phyloP scores from a whole-genome alignment of 1,140 invertebrate genomes.

The Drosophila melanogaster region DNA sequence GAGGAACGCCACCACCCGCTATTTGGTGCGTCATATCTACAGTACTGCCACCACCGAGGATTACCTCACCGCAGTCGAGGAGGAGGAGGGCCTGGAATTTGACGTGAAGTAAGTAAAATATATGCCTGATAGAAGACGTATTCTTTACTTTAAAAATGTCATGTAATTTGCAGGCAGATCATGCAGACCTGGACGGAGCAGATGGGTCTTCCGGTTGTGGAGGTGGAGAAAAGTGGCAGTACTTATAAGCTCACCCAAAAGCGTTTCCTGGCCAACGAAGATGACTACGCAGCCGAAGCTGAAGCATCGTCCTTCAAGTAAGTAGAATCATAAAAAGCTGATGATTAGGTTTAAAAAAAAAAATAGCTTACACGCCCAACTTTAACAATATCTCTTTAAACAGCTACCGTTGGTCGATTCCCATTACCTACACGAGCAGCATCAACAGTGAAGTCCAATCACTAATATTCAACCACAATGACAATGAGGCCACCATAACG shows the following conservation, averaged over 20 bases:
- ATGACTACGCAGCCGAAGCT: conserved; percentile 85
- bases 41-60: conserved; percentile 92
- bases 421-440: conserved; percentile 91
- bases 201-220: conserved; percentile 95
- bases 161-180: conserved; percentile 86
- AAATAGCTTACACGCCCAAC: too few species aligned
- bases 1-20: conserved; percentile 89
- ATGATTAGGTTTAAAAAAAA: too few species aligned
- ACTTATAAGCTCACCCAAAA: conserved; percentile 89
- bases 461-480: conserved; percentile 82
- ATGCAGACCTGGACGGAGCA: conserved; percentile 97
- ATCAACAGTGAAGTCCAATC: conserved; percentile 54
- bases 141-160: background rate
- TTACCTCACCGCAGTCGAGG: conserved; percentile 89
- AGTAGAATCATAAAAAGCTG: conserved; percentile 11
- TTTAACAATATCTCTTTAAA: background rate
- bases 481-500: conserved; percentile 66
- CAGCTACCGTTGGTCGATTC: conserved; percentile 93
- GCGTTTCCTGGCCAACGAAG: conserved; percentile 89
- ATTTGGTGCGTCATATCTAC: conserved; percentile 90
- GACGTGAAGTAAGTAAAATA: conserved; percentile 85
- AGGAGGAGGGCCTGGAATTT: conserved; percentile 75
- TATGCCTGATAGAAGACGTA: too few species aligned
- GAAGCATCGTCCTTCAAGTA: conserved; percentile 87
- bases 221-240: conserved; percentile 85